Evolutionary conservation across 2,113 vertebrate genomes (phyloP).

Genomic region (Campylomormyrus numenius): DNA sequence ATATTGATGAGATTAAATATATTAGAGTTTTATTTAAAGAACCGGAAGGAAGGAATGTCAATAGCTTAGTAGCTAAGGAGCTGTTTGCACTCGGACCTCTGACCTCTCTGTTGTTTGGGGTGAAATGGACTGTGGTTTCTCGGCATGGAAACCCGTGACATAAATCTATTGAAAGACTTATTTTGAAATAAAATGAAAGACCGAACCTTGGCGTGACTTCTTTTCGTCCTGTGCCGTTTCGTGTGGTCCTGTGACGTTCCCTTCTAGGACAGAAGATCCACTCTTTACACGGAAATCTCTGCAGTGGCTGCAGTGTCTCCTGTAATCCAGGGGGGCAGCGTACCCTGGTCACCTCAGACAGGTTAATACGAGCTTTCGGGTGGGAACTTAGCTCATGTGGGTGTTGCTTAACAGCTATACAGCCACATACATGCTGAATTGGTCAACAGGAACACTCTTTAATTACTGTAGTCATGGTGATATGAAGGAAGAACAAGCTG

Average conservation of each 20-base stretch:
- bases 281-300: background rate
- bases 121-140: background rate
- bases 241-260: background rate
- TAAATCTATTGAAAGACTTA: conserved; percentile 10
- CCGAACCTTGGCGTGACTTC: background rate
- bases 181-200: conserved; percentile 17
- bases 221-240: background rate
- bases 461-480: background rate
- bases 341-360: background rate
- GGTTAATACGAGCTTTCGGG: background rate
- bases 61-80: background rate
- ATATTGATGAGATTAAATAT: conserved; percentile 14
- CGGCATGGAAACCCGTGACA: conserved; percentile 10
- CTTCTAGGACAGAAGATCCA: background rate
- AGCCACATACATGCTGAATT: background rate
- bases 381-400: background rate
- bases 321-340: background rate
- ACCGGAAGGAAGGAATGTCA: background rate
- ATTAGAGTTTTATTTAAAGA: conserved; percentile 18
- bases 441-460: background rate
- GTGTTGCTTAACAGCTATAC: background rate
- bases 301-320: background rate
- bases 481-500: background rate
- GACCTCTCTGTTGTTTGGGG: conserved; percentile 7
- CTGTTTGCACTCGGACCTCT: background rate